Evolutionary conservation across 2,888 invertebrate species (phyloP).

Genomic region (Colostygia pectinataria): DNA sequence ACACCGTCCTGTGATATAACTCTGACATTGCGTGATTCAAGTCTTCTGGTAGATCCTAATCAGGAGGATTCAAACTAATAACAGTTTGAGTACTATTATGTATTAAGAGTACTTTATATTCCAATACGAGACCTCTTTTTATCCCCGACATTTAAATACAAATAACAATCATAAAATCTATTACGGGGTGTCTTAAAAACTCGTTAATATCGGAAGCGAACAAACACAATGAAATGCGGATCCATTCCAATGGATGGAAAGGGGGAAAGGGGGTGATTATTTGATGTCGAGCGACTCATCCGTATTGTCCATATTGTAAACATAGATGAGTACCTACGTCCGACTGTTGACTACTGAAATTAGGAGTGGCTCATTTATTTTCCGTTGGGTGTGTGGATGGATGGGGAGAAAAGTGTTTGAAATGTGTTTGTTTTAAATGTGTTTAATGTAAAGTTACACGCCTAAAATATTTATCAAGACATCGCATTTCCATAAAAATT

Average conservation of each 20-base stretch:
- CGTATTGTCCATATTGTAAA: slow-evolving; percentile 21
- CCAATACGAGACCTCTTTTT: no score
- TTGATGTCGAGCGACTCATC: slow-evolving; percentile 21
- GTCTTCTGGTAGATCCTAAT: no score
- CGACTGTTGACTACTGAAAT: background rate
- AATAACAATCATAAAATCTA: slow-evolving; percentile 16
- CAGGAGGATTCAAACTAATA: no score
- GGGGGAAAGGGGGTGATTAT: slow-evolving; percentile 8
- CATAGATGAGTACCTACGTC: slow-evolving; percentile 10
- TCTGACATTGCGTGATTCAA: no score
- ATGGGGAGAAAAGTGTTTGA: background rate
- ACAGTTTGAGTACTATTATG: no score
- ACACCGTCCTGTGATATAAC: no score
- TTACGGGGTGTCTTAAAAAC: slow-evolving; percentile 24
- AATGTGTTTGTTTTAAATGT: background rate
- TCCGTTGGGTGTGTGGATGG: background rate
- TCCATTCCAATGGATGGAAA: slow-evolving; percentile 16
- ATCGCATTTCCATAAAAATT: no score
- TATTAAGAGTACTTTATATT: no score
- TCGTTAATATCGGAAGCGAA: slow-evolving; percentile 11
- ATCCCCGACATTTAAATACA: slow-evolving; percentile 12
- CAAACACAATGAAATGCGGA: slow-evolving; percentile 26
- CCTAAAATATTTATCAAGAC: no score
- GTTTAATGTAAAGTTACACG: no score
- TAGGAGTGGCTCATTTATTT: background rate